Evolutionary conservation across 2,113 vertebrate species (phyloP).

Genomic region (Patagioenas fasciata): DNA sequence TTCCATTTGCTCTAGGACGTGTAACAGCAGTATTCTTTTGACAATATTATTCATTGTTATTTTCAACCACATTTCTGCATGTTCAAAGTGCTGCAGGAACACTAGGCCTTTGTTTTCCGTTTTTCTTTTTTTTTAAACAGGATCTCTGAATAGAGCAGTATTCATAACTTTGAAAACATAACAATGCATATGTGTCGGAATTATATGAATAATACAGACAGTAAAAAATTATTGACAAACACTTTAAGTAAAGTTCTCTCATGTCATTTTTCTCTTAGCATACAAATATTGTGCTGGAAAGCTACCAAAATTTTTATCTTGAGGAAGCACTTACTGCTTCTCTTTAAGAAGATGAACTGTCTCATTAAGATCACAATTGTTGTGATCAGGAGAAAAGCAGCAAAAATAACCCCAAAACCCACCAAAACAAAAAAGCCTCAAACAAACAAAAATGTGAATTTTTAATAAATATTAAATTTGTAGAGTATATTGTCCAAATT

Average conservation of each 20-base stretch:
- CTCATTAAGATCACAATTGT: background rate
- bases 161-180: background rate
- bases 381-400: background rate
- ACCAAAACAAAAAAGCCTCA: background rate
- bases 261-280: background rate
- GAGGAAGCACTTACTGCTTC: background rate
- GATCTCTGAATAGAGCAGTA: background rate
- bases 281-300: background rate
- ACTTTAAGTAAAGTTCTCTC: background rate
- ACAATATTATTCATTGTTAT: background rate
- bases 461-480: background rate
- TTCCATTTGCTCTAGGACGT: background rate
- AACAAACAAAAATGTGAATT: background rate
- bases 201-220: background rate
- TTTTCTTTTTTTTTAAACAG: background rate
- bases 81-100: background rate
- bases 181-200: background rate
- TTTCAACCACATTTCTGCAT: background rate
- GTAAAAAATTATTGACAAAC: background rate
- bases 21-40: background rate
- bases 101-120: accelerated
- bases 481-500: background rate
- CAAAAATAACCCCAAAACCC: background rate
- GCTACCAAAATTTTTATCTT: background rate
- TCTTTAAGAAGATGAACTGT: background rate